Percentiles rank a stretch among this genome's conserved stretches.
phyloP scores from a whole-genome alignment of 2,888 invertebrate species.

The Kuschelorhynchus macadamiae region DNA sequence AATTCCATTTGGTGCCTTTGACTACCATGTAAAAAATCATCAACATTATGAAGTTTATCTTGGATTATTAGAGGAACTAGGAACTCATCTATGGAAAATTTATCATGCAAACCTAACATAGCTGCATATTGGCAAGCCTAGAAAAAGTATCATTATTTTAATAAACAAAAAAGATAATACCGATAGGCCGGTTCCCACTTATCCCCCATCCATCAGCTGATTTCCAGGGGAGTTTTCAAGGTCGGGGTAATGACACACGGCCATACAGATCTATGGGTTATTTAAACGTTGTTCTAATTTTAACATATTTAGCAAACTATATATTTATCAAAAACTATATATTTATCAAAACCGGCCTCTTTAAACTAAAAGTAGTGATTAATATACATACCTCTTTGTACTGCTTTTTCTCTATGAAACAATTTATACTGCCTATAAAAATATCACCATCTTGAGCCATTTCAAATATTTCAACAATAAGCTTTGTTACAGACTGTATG shows the following conservation, averaged over 20 bases:
- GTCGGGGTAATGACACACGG: no score
- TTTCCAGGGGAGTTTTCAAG: no score
- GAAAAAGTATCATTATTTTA: conserved; percentile 38
- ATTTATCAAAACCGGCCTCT: no score
- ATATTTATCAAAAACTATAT: no score
- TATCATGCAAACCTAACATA: conserved; percentile 76
- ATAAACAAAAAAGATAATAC: no score
- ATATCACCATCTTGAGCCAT: conserved; percentile 74
- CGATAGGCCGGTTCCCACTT: no score
- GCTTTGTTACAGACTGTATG: conserved; percentile 74
- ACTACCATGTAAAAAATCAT: conserved; percentile 80
- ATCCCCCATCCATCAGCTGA: no score
- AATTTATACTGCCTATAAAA: conserved; percentile 75
- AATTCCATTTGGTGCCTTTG: conserved; percentile 77
- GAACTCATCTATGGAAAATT: conserved; percentile 80
- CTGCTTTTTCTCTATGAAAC: conserved; percentile 72
- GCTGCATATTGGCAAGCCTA: conserved; percentile 80
- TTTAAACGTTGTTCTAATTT: no score
- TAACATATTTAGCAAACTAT: no score
- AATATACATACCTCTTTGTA: conserved; percentile 76
- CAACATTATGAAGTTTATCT: conserved; percentile 82
- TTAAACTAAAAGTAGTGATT: no score
- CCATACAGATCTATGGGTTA: no score
- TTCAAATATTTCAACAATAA: conserved; percentile 77
- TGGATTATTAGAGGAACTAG: conserved; percentile 85